Evolutionary conservation across 2,113 vertebrate genomes (phyloP).

Genomic region (Marmota monax): DNA sequence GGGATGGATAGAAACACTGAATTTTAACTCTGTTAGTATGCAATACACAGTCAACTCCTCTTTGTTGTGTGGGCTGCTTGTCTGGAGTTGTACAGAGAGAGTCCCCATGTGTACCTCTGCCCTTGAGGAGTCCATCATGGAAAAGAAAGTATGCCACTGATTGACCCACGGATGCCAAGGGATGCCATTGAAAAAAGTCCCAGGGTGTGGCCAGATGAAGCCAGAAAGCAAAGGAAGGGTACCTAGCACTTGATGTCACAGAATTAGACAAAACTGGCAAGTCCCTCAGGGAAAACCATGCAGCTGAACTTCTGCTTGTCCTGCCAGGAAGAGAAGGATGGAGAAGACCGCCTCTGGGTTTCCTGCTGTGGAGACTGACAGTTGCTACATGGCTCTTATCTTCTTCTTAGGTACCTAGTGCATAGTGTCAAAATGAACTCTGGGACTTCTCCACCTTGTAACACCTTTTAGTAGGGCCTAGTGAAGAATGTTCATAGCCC

Average conservation of each 20-base stretch:
- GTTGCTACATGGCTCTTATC: not conserved
- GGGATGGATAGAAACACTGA: not conserved
- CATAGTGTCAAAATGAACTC: not conserved
- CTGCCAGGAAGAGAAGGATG: not conserved
- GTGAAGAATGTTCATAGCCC: not conserved
- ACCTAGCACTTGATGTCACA: too few species aligned
- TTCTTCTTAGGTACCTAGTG: not conserved
- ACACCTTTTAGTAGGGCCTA: not conserved
- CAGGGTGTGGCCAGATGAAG: not conserved
- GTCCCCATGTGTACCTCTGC: not conserved
- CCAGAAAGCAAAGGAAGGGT: fast-evolving
- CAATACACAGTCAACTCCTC: not conserved
- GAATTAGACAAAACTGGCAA: not conserved
- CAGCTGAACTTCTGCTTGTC: not conserved
- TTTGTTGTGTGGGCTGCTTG: not conserved
- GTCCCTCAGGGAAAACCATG: not conserved
- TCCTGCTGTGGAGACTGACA: not conserved
- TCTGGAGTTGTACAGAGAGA: not conserved
- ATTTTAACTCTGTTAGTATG: not conserved
- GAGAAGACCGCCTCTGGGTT: not conserved
- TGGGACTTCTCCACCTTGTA: not conserved
- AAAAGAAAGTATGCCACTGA: not conserved
- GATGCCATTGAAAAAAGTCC: not conserved
- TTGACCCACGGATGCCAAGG: not conserved
- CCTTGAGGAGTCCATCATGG: not conserved